These are phyloP conservation scores for Lampropteryx suffumata DNA, from an alignment of 2,888 invertebrate genomes.

Conservation along the genomic window DNA sequence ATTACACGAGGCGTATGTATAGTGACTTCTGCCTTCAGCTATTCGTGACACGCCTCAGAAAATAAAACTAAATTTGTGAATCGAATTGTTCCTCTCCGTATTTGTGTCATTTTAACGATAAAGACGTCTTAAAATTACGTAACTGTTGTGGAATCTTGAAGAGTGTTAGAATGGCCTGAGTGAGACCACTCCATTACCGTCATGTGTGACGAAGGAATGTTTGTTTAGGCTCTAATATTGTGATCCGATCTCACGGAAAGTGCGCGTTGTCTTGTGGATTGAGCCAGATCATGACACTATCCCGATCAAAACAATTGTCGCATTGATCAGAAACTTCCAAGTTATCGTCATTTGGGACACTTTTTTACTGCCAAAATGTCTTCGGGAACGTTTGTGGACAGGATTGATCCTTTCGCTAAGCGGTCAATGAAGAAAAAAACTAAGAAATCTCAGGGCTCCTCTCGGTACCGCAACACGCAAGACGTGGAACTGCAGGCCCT, in stretches of 20 bases:
- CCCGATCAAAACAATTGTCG: constrained; percentile 77
- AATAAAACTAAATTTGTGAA: constrained; percentile 81
- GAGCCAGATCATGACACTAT: constrained; percentile 80
- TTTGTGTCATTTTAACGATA: constrained; percentile 80
- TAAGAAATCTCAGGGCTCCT: constrained; percentile 99
- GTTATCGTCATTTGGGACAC: constrained; percentile 79
- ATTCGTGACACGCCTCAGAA: constrained; percentile 83
- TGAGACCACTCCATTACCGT: constrained; percentile 81
- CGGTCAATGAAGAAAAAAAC: constrained; percentile 98
- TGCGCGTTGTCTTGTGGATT: constrained; percentile 76
- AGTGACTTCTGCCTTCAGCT: constrained; percentile 82
- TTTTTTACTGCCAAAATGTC: constrained; percentile 83
- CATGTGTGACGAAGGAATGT: constrained; percentile 83
- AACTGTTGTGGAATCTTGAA: constrained; percentile 82
- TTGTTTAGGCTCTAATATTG: constrained; percentile 82
- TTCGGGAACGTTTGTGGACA: constrained; percentile 97
- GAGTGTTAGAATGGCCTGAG: constrained; percentile 82
- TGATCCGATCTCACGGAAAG: constrained; percentile 75
- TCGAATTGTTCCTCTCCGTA: constrained; percentile 75
- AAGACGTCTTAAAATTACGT: constrained; percentile 81
- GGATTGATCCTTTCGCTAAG: constrained; percentile 99
- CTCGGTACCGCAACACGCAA: constrained; percentile 98
- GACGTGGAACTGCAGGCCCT: constrained; percentile 98
- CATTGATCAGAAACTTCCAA: constrained; percentile 78
- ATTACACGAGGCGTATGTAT: constrained; percentile 84